Percentiles rank a stretch among this genome's conserved stretches.
phyloP scores from a whole-genome alignment of 2,113 vertebrate species.

The Catharus bicknelli region DNA sequence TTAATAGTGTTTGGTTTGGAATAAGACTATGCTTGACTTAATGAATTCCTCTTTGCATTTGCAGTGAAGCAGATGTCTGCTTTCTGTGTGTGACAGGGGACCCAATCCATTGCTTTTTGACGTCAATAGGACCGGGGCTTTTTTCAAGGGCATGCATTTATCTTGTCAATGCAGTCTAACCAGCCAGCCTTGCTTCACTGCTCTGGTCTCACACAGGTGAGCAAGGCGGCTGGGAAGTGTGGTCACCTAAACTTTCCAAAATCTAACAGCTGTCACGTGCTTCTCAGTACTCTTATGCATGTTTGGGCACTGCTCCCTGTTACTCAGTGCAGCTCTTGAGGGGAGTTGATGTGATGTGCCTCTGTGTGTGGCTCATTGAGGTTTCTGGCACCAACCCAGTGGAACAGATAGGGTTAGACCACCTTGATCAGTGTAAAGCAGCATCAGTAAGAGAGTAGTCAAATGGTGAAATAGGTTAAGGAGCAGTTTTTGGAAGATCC shows the following conservation, averaged over 20 bases:
- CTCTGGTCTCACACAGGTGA: conserved; percentile 1
- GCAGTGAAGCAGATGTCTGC: conserved; percentile 47
- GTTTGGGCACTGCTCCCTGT: not conserved
- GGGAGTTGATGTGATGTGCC: not conserved
- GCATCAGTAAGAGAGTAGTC: not conserved
- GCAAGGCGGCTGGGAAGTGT: not conserved
- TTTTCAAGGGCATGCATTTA: conserved; percentile 27
- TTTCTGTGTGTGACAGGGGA: conserved; percentile 42
- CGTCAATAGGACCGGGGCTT: not conserved
- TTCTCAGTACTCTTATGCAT: not conserved
- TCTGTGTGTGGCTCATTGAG: not conserved
- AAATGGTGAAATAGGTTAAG: not conserved
- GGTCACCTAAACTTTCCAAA: not conserved
- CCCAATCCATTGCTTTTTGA: conserved; percentile 41
- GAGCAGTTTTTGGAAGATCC: not conserved
- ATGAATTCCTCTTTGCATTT: conserved; percentile 47
- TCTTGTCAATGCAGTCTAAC: conserved; percentile 3
- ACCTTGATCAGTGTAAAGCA: not conserved
- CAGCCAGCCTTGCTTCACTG: not conserved
- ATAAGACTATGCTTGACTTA: conserved; percentile 55
- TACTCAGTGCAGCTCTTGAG: not conserved
- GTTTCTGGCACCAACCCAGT: not conserved
- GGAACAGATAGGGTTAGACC: not conserved
- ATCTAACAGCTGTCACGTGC: not conserved
- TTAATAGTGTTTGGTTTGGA: conserved; percentile 35